These are phyloP conservation scores for Drosophila sp. DNA, from an alignment of 1,140 invertebrate genomes.

Conservation along the genomic window DNA sequence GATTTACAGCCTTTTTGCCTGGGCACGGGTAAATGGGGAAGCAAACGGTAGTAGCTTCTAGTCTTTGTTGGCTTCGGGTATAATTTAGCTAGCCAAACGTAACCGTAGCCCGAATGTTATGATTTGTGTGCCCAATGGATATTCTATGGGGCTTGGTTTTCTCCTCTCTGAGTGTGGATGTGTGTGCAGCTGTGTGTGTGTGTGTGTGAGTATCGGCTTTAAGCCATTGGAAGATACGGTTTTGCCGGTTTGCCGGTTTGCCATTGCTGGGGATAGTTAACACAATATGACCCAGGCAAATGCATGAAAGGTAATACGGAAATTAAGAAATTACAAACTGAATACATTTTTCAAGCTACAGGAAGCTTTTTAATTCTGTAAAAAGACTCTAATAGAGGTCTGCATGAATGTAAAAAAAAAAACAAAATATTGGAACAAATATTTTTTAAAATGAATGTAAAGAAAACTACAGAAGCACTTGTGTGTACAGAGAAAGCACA, in stretches of 20 bases:
- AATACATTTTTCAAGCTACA: not conserved
- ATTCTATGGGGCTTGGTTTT: slow-evolving; percentile 16
- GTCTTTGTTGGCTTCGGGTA: slow-evolving; percentile 36
- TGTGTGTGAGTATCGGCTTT: not conserved
- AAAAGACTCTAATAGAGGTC: too few relatives aligned
- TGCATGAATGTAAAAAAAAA: too few relatives aligned
- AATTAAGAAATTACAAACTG: not conserved
- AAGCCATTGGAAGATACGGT: slow-evolving; percentile 3
- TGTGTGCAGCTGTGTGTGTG: not conserved
- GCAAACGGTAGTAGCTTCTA: slow-evolving; percentile 24
- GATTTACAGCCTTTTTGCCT: slow-evolving; percentile 73
- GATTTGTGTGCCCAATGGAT: slow-evolving; percentile 77
- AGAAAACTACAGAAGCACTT: too few relatives aligned
- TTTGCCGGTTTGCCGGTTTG: slow-evolving; percentile 4
- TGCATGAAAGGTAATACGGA: not conserved
- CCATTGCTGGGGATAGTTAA: not conserved
- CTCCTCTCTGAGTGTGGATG: not conserved
- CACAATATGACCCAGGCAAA: not conserved
- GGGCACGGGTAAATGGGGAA: slow-evolving; percentile 30
- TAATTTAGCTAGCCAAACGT: slow-evolving; percentile 75
- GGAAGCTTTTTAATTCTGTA: not conserved
- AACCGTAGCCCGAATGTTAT: slow-evolving; percentile 63
- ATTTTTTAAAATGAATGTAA: too few relatives aligned
- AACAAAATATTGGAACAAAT: too few relatives aligned
- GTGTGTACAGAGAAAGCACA: too few relatives aligned